These are phyloP conservation scores for Drosophila anomelani DNA, from an alignment of 2,888 invertebrate species.

Conservation along the genomic window DNA sequence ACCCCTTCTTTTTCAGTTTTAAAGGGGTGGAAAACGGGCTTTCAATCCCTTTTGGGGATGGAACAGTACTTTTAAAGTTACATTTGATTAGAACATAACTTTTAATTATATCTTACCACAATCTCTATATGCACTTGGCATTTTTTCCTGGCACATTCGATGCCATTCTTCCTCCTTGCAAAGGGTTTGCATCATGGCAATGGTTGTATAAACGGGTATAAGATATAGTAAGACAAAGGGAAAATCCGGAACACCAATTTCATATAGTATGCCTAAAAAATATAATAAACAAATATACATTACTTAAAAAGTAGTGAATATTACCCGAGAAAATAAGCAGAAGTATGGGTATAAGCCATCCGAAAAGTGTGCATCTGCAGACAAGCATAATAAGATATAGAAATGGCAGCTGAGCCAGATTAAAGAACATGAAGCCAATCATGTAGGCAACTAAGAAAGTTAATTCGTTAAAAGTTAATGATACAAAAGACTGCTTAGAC, in stretches of 20 bases:
- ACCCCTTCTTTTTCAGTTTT: conserved; percentile 5
- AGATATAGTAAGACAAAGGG: conserved; percentile 14
- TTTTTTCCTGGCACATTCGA: not conserved
- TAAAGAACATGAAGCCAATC: conserved; percentile 9
- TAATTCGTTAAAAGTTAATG: not conserved
- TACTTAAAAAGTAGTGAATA: too few species aligned
- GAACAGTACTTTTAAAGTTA: not conserved
- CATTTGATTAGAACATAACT: conserved; percentile 6
- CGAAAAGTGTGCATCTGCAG: conserved; percentile 10
- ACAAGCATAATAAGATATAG: conserved; percentile 28
- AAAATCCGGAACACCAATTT: conserved; percentile 1
- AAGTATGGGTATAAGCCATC: conserved; percentile 20
- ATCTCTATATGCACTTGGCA: not conserved
- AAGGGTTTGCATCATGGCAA: conserved; percentile 10
- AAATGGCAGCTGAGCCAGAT: conserved; percentile 21
- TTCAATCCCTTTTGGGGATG: conserved; percentile 15
- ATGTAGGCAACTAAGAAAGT: conserved; percentile 17
- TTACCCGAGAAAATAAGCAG: conserved; percentile 22
- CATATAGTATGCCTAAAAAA: conserved; percentile 14
- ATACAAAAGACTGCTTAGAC: not conserved
- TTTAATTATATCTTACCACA: conserved; percentile 15
- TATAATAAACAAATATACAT: too few species aligned
- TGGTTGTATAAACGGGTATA: conserved; percentile 14
- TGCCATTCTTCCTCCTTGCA: conserved; percentile 15
- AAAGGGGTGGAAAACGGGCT: not conserved